A percentile compares a stretch with the other conserved stretches of the same genome.
Conservation (phyloP, 2,113 vertebrate species). For the Colinus virginianus region DNA sequence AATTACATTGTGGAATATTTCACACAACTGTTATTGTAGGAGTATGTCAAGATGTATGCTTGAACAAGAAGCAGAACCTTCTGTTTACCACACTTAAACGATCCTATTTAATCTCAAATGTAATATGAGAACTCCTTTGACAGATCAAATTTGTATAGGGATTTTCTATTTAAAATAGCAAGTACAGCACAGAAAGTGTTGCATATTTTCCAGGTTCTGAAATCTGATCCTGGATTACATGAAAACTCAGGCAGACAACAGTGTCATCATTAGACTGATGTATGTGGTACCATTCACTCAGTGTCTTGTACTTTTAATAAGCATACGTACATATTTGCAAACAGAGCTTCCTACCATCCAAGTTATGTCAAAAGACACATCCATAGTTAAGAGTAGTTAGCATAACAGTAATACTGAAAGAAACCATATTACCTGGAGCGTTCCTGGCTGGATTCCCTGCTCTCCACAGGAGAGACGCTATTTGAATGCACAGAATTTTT, state of each 20-base stretch:
- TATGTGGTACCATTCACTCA: fast-evolving
- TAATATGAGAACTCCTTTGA: neutral
- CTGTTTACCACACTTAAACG: neutral
- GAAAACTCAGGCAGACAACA: neutral
- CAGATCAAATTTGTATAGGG: neutral
- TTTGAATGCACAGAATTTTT: constrained; percentile 80
- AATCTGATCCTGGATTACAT: too few species aligned
- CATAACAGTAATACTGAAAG: neutral
- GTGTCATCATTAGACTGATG: neutral
- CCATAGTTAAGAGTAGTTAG: neutral
- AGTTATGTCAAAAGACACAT: neutral
- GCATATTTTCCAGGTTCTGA: neutral
- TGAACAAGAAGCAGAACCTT: neutral
- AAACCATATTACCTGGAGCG: constrained; percentile 83
- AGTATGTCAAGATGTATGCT: neutral
- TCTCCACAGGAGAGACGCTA: constrained; percentile 90
- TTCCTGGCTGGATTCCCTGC: constrained; percentile 90
- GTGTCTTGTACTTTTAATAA: neutral
- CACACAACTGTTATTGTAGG: neutral
- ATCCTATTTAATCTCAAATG: neutral
- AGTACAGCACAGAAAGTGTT: too few species aligned
- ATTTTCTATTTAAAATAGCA: neutral
- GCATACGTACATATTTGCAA: neutral
- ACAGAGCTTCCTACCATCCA: neutral
- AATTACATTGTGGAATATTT: neutral